A percentile compares a stretch with the other conserved stretches of the same genome.
phyloP scores from a whole-genome alignment of 2,113 vertebrate species.

The Ariopsis seemanni region DNA sequence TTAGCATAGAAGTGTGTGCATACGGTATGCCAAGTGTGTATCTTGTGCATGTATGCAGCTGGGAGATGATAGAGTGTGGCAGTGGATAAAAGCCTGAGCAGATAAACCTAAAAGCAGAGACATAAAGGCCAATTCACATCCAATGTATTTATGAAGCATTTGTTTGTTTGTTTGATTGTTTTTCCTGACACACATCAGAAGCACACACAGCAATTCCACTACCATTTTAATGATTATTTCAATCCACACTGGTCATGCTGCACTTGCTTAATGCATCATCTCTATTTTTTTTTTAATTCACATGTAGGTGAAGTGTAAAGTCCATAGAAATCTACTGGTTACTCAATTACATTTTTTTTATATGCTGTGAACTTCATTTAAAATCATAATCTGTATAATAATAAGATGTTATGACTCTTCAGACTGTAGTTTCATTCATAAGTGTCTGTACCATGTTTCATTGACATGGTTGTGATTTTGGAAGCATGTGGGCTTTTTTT shows the following conservation, averaged over 20 bases:
- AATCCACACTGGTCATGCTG: neutral
- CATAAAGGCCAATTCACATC: neutral
- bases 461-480: neutral
- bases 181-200: neutral
- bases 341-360: neutral
- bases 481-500: neutral
- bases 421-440: neutral
- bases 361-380: neutral
- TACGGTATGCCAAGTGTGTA: neutral
- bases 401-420: neutral
- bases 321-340: neutral
- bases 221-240: neutral
- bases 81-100: conserved; percentile 1
- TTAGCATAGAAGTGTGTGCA: neutral
- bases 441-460: neutral
- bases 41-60: neutral
- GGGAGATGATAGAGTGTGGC: neutral
- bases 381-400: neutral
- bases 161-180: neutral
- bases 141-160: neutral
- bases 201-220: neutral
- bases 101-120: neutral
- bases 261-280: neutral
- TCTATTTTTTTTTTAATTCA: neutral
- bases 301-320: neutral